Conservation (phyloP, 2,113 vertebrate genomes). For the Tor tambroides region DNA sequence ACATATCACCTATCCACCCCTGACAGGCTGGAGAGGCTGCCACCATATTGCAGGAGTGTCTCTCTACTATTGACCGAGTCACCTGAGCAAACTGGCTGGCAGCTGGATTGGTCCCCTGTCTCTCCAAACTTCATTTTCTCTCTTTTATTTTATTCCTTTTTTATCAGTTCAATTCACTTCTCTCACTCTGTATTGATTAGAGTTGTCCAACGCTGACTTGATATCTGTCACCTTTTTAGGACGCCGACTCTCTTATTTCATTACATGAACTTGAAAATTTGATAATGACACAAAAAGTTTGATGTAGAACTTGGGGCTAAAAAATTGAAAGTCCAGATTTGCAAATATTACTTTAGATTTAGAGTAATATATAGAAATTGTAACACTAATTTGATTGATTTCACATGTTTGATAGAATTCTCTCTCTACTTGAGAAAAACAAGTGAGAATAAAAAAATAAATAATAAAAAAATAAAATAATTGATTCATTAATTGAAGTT, state of each 20-base stretch:
- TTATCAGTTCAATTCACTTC: conserved; percentile 48
- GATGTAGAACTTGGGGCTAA: neutral
- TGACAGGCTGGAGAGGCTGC: conserved; percentile 43
- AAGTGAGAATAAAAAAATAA: neutral
- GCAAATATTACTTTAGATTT: neutral
- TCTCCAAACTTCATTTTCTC: conserved; percentile 57
- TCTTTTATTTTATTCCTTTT: conserved; percentile 51
- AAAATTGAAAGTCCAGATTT: neutral
- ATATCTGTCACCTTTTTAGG: conserved; percentile 48
- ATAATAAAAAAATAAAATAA: neutral
- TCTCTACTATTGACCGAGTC: conserved; percentile 60
- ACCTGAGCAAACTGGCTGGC: conserved; percentile 54
- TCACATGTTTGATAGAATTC: neutral
- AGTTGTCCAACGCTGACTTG: conserved; percentile 41
- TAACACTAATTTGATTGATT: neutral
- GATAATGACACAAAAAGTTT: neutral
- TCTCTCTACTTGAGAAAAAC: neutral
- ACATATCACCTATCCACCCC: conserved; percentile 57
- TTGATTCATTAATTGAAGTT: neutral
- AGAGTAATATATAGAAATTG: neutral
- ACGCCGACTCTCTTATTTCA: conserved; percentile 53
- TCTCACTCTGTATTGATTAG: conserved; percentile 56
- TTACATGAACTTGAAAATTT: conserved; percentile 7
- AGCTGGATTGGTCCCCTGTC: conserved; percentile 61
- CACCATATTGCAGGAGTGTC: conserved; percentile 56